Conservation (phyloP, 2,888 invertebrate species). For the Pasiphila rectangulata region DNA sequence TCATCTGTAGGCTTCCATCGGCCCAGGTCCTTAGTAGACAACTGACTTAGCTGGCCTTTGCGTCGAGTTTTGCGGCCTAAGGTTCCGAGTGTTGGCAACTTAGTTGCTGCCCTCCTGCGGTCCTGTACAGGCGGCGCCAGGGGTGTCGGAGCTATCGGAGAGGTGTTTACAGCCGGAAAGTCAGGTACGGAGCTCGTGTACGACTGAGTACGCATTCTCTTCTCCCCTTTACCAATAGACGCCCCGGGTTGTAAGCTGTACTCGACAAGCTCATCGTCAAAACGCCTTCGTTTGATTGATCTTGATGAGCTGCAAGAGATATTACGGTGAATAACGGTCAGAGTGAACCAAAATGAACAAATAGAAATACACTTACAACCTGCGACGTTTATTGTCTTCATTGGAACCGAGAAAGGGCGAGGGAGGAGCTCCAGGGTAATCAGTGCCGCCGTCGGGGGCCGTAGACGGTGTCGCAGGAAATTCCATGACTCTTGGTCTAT, state of each 20-base stretch:
- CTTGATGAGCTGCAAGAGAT: constrained; percentile 88
- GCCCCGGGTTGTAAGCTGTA: constrained; percentile 87
- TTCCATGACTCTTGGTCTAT: constrained; percentile 63
- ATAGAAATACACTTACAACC: constrained; percentile 45
- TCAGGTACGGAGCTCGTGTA: constrained; percentile 79
- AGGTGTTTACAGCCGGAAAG: constrained; percentile 47
- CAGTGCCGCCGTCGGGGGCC: constrained; percentile 68
- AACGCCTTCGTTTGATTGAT: constrained; percentile 96
- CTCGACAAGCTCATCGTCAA: constrained; percentile 98
- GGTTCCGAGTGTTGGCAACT: constrained; percentile 62
- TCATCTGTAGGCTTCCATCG: constrained; percentile 99
- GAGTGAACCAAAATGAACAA: no score
- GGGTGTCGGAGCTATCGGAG: constrained; percentile 47
- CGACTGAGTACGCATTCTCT: constrained; percentile 72
- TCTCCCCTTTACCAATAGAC: constrained; percentile 70
- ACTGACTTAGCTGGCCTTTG: constrained; percentile 84
- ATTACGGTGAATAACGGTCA: no score
- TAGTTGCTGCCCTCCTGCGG: constrained; percentile 61
- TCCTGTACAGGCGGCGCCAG: constrained; percentile 39
- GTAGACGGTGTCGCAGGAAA: constrained; percentile 68
- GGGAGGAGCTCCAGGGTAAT: constrained; percentile 57
- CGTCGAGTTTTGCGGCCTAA: constrained; percentile 77
- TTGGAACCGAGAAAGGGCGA: constrained; percentile 59
- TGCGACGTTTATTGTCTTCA: constrained; percentile 74
- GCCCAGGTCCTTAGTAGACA: constrained; percentile 91